Evolutionary conservation across 2,888 invertebrate genomes (phyloP).

Genomic region (Eulithis testata): DNA sequence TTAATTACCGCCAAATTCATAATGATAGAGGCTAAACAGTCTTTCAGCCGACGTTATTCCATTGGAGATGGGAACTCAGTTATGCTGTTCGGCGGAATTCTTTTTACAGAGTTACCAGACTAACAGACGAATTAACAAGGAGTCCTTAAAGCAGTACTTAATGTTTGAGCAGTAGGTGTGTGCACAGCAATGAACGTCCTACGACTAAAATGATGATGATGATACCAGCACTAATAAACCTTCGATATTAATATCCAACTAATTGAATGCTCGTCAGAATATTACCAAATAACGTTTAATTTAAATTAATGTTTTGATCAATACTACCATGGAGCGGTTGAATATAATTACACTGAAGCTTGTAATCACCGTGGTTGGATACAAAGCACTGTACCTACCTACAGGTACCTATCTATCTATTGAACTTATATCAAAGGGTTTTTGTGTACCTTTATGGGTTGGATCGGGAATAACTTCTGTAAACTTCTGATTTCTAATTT

Average conservation of each 20-base stretch:
- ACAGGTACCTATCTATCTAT: neutral
- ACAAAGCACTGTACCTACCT: neutral
- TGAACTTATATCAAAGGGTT: conserved; percentile 1
- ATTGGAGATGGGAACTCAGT: too few species aligned
- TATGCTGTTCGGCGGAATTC: too few species aligned
- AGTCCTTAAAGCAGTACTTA: neutral
- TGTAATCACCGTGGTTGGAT: conserved; percentile 1
- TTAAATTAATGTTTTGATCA: conserved; percentile 7
- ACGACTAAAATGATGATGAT: too few species aligned
- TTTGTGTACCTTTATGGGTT: too few species aligned
- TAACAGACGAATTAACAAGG: neutral
- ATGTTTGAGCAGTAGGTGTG: too few species aligned
- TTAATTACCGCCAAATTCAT: too few species aligned
- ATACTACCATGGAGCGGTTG: conserved; percentile 2
- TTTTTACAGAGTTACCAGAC: too few species aligned
- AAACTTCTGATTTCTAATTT: too few species aligned
- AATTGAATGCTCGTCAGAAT: conserved; percentile 12
- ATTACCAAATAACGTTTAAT: conserved; percentile 9
- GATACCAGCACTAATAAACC: neutral
- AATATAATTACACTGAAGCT: conserved; percentile 32
- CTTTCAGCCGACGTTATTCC: too few species aligned
- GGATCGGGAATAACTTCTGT: too few species aligned
- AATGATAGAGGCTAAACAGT: too few species aligned
- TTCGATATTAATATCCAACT: conserved; percentile 2
- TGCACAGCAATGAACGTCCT: too few species aligned